Conservation (phyloP, 2,888 invertebrate genomes). For the Rhimphoctona megacephalus region DNA sequence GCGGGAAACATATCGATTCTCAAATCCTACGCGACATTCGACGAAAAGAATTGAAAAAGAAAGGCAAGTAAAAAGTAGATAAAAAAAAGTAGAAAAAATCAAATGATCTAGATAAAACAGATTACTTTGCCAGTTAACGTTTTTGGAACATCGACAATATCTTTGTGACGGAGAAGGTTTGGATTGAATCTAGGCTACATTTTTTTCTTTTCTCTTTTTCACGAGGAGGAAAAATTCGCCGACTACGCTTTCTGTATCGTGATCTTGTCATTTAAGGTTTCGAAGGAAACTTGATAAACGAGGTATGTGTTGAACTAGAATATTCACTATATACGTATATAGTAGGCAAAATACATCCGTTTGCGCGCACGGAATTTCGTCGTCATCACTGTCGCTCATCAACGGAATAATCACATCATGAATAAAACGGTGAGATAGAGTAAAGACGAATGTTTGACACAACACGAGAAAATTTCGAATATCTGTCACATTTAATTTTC, state of each 20-base stretch:
- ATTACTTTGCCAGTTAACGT: conserved; percentile 26
- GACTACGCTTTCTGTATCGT: conserved; percentile 17
- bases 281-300: conserved; percentile 24
- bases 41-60: conserved; percentile 18
- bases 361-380: background rate
- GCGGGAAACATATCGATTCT: conserved; percentile 38
- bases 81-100: background rate
- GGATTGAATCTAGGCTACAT: background rate
- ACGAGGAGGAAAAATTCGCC: background rate
- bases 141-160: conserved; percentile 5
- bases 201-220: background rate
- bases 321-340: background rate
- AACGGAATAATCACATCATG: background rate
- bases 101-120: background rate
- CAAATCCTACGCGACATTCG: conserved; percentile 33
- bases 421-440: background rate
- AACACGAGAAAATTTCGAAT: background rate
- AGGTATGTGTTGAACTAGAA: conserved; percentile 6
- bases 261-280: conserved; percentile 1
- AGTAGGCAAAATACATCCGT: background rate
- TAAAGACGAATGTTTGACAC: background rate
- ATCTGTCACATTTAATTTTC: background rate
- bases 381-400: background rate
- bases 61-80: background rate
- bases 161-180: conserved; percentile 12